These are phyloP conservation scores for Dolichoris vasculosae DNA, from an alignment of 1,140 invertebrate genomes.

Conservation along the genomic window DNA sequence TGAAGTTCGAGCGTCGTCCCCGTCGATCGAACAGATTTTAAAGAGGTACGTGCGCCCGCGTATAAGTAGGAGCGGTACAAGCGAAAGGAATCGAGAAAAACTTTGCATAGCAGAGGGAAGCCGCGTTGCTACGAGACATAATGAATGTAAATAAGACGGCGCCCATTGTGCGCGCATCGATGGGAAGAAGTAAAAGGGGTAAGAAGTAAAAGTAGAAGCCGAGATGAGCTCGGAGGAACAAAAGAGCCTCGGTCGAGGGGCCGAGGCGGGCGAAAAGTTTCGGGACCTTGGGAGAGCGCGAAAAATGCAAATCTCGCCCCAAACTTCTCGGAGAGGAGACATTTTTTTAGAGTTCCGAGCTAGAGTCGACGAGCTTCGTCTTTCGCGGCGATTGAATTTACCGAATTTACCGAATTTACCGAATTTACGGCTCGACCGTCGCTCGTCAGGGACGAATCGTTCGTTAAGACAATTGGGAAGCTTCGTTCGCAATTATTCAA, in stretches of 20 bases:
- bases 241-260: neutral
- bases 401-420: too few species aligned
- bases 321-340: neutral
- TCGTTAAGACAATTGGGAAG: conserved; percentile 2
- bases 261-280: conserved; percentile 31
- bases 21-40: conserved; percentile 47
- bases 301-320: conserved; percentile 31
- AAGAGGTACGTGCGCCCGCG: conserved; percentile 20
- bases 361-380: neutral
- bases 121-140: conserved; percentile 24
- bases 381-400: too few species aligned
- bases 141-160: conserved; percentile 52
- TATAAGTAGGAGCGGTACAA: neutral
- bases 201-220: too few species aligned
- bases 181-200: conserved; percentile 24
- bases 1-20: conserved; percentile 38
- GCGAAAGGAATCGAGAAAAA: conserved; percentile 45
- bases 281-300: conserved; percentile 23
- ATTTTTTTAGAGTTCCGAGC: neutral
- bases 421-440: neutral
- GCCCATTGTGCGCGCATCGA: conserved; percentile 45
- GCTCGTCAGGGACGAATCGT: neutral
- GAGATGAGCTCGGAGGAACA: conserved; percentile 16
- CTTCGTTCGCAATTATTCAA: conserved; percentile 5
- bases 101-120: conserved; percentile 34